phyloP scores from a whole-genome alignment of 1,140 invertebrate genomes.

The Copidosoma floridanum region DNA sequence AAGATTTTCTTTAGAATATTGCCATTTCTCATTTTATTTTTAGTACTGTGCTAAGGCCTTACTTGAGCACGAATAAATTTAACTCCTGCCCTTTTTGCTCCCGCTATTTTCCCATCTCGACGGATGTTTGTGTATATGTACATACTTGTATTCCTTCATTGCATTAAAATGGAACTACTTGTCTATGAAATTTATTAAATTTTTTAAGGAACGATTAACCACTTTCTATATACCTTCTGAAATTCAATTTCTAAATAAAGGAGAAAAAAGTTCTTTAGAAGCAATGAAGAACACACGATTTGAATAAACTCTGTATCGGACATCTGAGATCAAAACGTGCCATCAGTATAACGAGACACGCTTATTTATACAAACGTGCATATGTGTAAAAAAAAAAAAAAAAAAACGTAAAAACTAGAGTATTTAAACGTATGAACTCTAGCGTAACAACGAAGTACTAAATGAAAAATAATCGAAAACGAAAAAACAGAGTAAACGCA shows the following conservation, averaged over 20 bases:
- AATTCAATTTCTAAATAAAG: not conserved
- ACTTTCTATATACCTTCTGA: too few species aligned
- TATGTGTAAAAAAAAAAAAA: constrained; percentile 1
- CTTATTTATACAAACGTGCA: not conserved
- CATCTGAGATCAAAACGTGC: constrained; percentile 15
- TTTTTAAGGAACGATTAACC: not conserved
- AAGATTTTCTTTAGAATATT: constrained; percentile 39
- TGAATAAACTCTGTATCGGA: too few species aligned
- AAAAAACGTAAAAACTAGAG: constrained; percentile 11
- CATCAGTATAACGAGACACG: constrained; percentile 1
- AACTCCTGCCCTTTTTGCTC: not conserved
- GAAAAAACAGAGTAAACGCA: constrained; percentile 5
- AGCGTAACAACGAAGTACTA: constrained; percentile 7
- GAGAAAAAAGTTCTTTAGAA: too few species aligned
- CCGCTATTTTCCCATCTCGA: too few species aligned
- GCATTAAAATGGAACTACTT: not conserved
- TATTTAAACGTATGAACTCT: too few species aligned
- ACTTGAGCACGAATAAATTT: constrained; percentile 28
- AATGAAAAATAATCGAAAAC: constrained; percentile 7
- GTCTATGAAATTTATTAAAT: not conserved
- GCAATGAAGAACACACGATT: too few species aligned
- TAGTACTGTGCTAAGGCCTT: constrained; percentile 39
- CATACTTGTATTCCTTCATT: constrained; percentile 1
- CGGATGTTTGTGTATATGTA: too few species aligned
- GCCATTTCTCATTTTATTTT: constrained; percentile 34